Percentiles rank a stretch among this genome's conserved stretches.
phyloP scores from a whole-genome alignment of 2,113 vertebrate genomes.

The Mola mola region DNA sequence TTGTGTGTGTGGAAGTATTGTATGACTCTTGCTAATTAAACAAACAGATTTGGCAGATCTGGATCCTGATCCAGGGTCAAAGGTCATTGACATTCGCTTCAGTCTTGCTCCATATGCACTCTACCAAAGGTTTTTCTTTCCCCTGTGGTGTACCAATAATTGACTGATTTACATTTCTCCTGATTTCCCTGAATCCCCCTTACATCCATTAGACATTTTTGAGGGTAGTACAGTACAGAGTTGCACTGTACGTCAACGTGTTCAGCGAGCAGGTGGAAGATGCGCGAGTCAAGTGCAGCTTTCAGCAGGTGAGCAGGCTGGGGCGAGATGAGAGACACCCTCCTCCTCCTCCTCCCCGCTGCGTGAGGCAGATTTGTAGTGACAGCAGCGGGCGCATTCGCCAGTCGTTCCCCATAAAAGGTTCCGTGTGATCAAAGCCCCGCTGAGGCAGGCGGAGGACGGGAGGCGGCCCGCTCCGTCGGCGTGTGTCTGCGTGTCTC shows the following conservation, averaged over 20 bases:
- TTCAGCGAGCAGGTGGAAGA: constrained; percentile 52
- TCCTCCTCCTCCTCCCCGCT: constrained; percentile 39
- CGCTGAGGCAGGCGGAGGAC: constrained; percentile 65
- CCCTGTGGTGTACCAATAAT: no score
- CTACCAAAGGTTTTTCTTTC: no score
- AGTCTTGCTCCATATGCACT: no score
- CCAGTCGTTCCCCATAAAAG: constrained; percentile 83
- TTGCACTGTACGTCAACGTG: neutral
- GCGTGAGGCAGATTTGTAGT: constrained; percentile 81
- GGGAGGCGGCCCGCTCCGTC: constrained; percentile 68
- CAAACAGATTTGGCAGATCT: no score
- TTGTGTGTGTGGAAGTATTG: no score
- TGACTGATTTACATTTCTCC: no score
- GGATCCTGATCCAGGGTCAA: no score
- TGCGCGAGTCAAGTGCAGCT: constrained; percentile 70
- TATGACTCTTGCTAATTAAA: no score
- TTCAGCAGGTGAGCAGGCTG: constrained; percentile 75
- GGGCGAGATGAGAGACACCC: constrained; percentile 77
- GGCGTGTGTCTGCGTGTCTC: constrained; percentile 73
- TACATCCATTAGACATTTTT: no score
- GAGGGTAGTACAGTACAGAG: neutral
- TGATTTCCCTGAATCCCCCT: no score
- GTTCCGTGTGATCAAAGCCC: constrained; percentile 82
- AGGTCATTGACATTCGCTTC: no score
- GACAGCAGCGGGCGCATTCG: constrained; percentile 82